Conservation (phyloP, 2,113 vertebrate genomes). For the Oxyruncus cristatus region DNA sequence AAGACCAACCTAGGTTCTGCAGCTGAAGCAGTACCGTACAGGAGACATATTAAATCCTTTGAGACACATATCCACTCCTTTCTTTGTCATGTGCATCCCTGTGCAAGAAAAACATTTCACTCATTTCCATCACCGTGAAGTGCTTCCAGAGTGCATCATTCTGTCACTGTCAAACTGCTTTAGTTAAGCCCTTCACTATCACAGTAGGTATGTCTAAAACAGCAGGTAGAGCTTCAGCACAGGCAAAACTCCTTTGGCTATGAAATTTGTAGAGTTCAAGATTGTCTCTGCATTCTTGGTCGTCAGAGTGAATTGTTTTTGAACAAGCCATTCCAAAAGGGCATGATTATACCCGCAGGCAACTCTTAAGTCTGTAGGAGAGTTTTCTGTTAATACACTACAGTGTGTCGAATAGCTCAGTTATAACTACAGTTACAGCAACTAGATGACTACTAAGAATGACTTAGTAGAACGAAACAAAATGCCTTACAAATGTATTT, state of each 20-base stretch:
- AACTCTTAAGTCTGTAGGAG: background rate
- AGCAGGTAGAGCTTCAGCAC: background rate
- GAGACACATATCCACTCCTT: background rate
- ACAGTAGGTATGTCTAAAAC: background rate
- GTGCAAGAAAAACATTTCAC: background rate
- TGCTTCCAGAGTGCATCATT: background rate
- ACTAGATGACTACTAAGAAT: background rate
- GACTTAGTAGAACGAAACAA: background rate
- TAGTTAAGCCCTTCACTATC: background rate
- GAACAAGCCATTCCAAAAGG: background rate
- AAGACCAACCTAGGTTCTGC: background rate
- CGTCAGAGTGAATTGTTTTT: background rate
- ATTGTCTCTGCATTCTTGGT: background rate
- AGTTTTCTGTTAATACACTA: background rate
- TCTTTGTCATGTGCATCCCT: background rate
- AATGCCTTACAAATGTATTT: background rate
- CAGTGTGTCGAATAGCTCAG: background rate
- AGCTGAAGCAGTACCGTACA: background rate
- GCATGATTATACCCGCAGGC: background rate
- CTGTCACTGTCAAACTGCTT: background rate
- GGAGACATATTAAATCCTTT: background rate
- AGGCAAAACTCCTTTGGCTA: background rate
- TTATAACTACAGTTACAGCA: background rate
- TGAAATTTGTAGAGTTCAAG: background rate
- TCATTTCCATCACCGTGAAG: background rate